Conservation (phyloP, 2,113 vertebrate species). For the Serilophus lunatus region DNA sequence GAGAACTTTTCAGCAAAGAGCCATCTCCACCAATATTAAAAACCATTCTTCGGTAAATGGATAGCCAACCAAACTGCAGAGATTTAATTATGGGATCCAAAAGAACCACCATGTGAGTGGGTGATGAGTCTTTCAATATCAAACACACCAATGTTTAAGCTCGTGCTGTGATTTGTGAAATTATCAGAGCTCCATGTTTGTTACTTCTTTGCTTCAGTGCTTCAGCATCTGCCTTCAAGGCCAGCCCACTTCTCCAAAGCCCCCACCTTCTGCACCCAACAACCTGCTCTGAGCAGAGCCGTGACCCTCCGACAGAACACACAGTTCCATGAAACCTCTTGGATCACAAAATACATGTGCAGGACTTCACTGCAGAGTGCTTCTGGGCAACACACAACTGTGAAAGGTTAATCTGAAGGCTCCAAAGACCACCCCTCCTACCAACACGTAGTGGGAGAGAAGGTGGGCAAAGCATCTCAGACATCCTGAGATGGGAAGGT, state of each 20-base stretch:
- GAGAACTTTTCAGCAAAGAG: not conserved
- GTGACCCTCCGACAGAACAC: not conserved
- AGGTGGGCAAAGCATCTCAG: not conserved
- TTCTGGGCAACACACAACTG: not conserved
- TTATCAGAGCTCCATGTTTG: rapidly evolving
- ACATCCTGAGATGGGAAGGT: not conserved
- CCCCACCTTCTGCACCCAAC: not conserved
- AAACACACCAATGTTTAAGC: not conserved
- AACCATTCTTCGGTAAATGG: not conserved
- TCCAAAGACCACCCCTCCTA: not conserved
- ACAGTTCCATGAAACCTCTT: not conserved
- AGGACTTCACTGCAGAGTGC: not conserved
- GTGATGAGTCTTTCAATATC: not conserved
- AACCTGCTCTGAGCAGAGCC: not conserved
- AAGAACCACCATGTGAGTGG: not conserved
- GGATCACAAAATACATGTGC: not conserved
- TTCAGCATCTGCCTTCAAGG: not conserved
- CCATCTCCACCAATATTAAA: not conserved
- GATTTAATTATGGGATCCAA: not conserved
- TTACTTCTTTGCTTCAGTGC: not conserved
- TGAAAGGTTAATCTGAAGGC: not conserved
- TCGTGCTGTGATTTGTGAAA: not conserved
- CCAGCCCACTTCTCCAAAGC: not conserved
- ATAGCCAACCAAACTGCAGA: not conserved
- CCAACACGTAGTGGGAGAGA: not conserved